These are phyloP conservation scores for Melierax canorus DNA, from an alignment of 2,113 vertebrate species.

Conservation along the genomic window DNA sequence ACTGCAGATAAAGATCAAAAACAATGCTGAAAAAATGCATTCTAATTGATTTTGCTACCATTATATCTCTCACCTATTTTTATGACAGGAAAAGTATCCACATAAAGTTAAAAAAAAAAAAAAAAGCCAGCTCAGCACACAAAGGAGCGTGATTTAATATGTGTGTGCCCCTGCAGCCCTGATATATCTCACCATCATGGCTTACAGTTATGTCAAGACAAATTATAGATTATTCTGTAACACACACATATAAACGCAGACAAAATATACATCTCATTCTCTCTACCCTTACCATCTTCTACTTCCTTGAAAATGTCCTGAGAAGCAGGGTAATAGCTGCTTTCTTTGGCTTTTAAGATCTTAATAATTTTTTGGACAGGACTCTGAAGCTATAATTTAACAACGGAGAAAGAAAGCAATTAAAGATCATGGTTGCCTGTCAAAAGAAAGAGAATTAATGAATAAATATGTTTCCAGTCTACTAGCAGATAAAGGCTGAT, in stretches of 20 bases:
- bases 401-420: neutral
- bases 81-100: neutral
- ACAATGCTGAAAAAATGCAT: neutral
- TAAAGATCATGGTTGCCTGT: neutral
- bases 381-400: conserved; percentile 71
- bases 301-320: conserved; percentile 68
- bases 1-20: neutral
- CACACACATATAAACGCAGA: neutral
- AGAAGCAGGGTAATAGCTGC: conserved; percentile 79
- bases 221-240: neutral
- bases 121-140: neutral
- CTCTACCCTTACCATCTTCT: conserved; percentile 66
- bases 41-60: neutral
- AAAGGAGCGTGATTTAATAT: neutral
- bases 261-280: neutral
- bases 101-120: neutral
- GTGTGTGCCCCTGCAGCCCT: neutral
- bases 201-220: neutral
- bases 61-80: neutral
- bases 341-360: conserved; percentile 78
- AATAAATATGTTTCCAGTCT: neutral
- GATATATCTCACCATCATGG: neutral
- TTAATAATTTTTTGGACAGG: conserved; percentile 73
- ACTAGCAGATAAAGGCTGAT: neutral
- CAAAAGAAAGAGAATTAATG: neutral